A percentile compares a stretch with the other conserved stretches of the same genome.
phyloP scores from a whole-genome alignment of 2,113 vertebrate species.

The Peromyscus polionotus region DNA sequence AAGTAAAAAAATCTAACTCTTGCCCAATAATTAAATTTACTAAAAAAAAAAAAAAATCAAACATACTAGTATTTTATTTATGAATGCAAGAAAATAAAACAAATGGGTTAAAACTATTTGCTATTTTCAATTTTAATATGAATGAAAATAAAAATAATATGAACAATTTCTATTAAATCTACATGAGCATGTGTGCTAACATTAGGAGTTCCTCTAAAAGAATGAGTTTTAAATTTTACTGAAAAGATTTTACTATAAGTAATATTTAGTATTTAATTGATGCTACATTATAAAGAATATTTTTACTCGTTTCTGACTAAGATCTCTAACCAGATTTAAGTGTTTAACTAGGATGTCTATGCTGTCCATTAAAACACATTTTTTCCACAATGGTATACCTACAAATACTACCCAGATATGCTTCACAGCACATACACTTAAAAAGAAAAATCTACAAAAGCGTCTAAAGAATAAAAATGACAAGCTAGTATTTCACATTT shows the following conservation, averaged over 20 bases:
- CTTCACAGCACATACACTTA: neutral
- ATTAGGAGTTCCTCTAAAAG: slow-evolving; percentile 28
- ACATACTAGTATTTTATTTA: neutral
- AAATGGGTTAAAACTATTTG: neutral
- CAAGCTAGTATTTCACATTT: slow-evolving; percentile 72
- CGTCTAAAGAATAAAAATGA: slow-evolving; percentile 71
- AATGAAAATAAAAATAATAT: slow-evolving; percentile 34
- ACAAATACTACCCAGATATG: slow-evolving; percentile 75
- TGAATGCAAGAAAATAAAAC: slow-evolving; percentile 40
- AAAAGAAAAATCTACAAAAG: slow-evolving; percentile 14
- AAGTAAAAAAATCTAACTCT: neutral
- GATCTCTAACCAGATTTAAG: slow-evolving; percentile 78
- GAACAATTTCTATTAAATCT: slow-evolving; percentile 30
- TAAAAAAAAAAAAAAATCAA: neutral
- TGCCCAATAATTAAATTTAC: neutral
- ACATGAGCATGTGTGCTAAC: neutral
- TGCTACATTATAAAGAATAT: slow-evolving; percentile 69
- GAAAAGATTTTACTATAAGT: slow-evolving; percentile 53
- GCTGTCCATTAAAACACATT: slow-evolving; percentile 82
- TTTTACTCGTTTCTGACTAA: slow-evolving; percentile 80
- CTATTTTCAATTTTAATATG: slow-evolving; percentile 31
- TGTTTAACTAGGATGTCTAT: slow-evolving; percentile 73
- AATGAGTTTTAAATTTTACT: slow-evolving; percentile 33
- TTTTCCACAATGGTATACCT: slow-evolving; percentile 65
- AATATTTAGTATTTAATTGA: slow-evolving; percentile 46